A percentile compares a stretch with the other conserved stretches of the same genome.
These are phyloP conservation scores for Chelonia mydas DNA, from an alignment of 2,797 vertebrate species.

Conservation along the genomic window DNA sequence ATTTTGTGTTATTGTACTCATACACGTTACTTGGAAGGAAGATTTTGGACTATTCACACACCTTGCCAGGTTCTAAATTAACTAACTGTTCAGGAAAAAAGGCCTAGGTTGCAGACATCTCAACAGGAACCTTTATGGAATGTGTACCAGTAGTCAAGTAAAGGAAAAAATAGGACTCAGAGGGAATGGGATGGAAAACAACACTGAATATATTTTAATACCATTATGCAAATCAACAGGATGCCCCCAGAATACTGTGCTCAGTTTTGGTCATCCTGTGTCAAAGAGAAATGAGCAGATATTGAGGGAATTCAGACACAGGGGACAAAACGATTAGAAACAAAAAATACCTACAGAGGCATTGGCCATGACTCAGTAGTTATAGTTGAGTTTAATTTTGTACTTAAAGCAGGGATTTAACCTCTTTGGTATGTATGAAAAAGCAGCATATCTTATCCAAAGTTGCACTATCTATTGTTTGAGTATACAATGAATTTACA, in stretches of 20 bases:
- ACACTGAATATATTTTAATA: not conserved
- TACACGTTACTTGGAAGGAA: not conserved
- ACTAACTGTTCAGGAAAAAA: not conserved
- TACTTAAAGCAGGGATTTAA: not conserved
- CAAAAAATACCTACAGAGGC: not conserved
- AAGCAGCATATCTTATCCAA: not conserved
- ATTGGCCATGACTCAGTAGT: not conserved
- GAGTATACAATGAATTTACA: not conserved
- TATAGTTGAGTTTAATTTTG: not conserved
- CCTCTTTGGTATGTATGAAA: not conserved
- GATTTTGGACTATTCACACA: not conserved
- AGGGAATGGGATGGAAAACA: not conserved
- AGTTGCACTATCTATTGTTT: not conserved
- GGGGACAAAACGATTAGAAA: not conserved
- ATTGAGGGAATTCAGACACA: not conserved
- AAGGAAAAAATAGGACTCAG: rapidly evolving
- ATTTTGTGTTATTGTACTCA: not conserved
- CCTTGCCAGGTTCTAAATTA: not conserved
- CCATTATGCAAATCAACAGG: not conserved
- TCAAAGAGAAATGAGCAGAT: not conserved
- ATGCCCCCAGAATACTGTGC: rapidly evolving
- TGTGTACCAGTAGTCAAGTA: not conserved
- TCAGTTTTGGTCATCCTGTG: not conserved
- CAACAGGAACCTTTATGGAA: not conserved
- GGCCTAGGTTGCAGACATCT: not conserved